Base-by-base conservation (phyloP, 2,888 invertebrate species). In the Drosophila rubida region DNA sequence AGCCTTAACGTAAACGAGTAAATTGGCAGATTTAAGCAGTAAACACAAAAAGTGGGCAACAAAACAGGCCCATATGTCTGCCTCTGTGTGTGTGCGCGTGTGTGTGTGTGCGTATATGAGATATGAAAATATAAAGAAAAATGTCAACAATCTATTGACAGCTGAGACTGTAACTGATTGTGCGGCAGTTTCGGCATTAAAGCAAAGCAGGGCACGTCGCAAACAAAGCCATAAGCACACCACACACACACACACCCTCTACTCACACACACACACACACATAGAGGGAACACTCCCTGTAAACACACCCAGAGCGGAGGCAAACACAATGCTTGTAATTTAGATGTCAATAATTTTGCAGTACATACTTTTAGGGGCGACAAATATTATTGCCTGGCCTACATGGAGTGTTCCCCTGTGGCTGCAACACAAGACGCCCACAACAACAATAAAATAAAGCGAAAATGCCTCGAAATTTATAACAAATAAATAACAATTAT, bases 141-240 rank as follows among this genome's bases (percentile, higher is more conserved):
- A 84, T 84, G 84, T 84, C 88, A 84, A 89, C 89, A 89, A 89
- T 84, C 88, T 85, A 84, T 84, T 84, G 84, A 84, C 89, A 84
- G 89, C 89, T 89, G 84, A 89, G 83, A 88, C 88, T 80, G 89
- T 82, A 88, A 88, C 89, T 88, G 89, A 88, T 82, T 87, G 87
- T 85, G 61, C 48, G 61, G 61, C 77, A 75, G 80, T 73, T 77
- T 54, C 53, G 79, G 78, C 74, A 64, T 68, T 64, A 62, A 55
- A 65, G 60, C 53, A 84, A 84, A 87, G 81, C 82, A 84, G 87
- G 87, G 81, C 81, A 82, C 85, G 85, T 84, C 66, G 82, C 85
- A 87, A 82, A 87, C 87, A 82, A 82, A 82, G 81, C 70, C 75
- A 75, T 84, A 81, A 80, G 78, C 68, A 73, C 62, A 75, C 32